phyloP scores from a whole-genome alignment of 2,113 vertebrate species.

The Perognathus longimembris region DNA sequence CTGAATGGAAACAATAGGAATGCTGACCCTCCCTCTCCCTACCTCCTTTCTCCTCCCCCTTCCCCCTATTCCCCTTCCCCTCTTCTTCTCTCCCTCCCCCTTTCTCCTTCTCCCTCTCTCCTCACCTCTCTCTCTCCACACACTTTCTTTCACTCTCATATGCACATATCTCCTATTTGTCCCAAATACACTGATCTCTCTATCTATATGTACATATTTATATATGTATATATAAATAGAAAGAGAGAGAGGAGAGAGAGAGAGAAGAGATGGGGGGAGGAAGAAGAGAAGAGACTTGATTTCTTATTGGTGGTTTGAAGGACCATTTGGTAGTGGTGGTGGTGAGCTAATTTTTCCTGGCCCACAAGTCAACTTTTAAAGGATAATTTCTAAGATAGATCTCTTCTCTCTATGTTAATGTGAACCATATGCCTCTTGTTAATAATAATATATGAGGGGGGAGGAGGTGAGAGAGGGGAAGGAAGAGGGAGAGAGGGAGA shows the following conservation, averaged over 20 bases:
- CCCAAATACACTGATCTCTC: constrained; percentile 60
- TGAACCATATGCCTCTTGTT: constrained; percentile 91
- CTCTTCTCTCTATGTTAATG: constrained; percentile 86
- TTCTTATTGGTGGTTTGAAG: constrained; percentile 87
- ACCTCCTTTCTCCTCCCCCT: fast-evolving
- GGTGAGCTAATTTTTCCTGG: constrained; percentile 87
- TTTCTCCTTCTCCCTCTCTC: neutral
- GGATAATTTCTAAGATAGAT: constrained; percentile 90
- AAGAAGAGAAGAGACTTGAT: constrained; percentile 76
- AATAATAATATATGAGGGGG: constrained; percentile 84
- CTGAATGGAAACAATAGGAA: no score
- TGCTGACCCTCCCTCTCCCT: fast-evolving
- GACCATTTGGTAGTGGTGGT: constrained; percentile 67
- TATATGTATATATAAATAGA: neutral
- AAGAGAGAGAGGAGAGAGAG: constrained; percentile 46
- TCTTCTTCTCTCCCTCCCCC: neutral
- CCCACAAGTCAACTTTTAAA: constrained; percentile 90
- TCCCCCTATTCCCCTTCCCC: neutral
- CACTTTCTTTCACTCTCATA: neutral
- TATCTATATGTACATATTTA: neutral
- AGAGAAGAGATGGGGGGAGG: constrained; percentile 40
- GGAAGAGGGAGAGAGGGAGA: neutral
- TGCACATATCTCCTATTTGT: neutral
- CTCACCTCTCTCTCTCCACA: no score
- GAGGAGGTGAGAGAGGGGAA: neutral